Evolutionary conservation across 92 coral and sea anemone genomes (phyloP), one percentile per base, ranked within the genome.

Genomic region (Porites lobata): DNA sequence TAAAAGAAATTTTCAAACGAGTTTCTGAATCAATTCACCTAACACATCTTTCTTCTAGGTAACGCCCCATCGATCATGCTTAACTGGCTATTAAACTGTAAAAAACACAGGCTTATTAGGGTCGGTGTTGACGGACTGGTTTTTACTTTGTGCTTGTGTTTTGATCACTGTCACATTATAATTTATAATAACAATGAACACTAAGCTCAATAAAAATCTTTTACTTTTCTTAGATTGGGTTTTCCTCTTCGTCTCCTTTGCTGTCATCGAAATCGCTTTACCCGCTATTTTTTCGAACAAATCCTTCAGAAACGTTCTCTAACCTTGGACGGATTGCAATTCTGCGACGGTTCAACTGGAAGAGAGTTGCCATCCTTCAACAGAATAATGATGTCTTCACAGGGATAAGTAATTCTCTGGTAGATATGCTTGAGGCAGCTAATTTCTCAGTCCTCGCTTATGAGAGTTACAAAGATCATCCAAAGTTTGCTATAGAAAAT

Each of bases 341-440:
- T 73, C 69, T 93, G 38, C 85, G 86, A 61, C 85, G 96, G 43
- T 93, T 93, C 84, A 90, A 86, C 43, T 93, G 96, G 96, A 90
- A 90, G 71, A 87, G 77, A 83, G 96, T 93, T 20, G 93, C 96
- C 26, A 93, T 93, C 29, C 59, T 93, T 6, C 96, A 93, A 56
- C 90, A 90, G 83, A 93, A 93, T 87, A 93, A 93, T 70, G 96
- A 93, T 83, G 96, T 86, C 52, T 93, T 93, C 73, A 93, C 96
- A 9, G 96, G 96, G 43, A 93, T 93, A 19, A 90, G 89, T 6
- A 90, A 93, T 69, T 93, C 96, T 52, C 78, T 93, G 17, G 96
- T 86, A 11, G 93, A 87, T n/a, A 73, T 90, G 14, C 85, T 93
- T 17, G 81, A 83, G 64, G 77, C 78, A 9, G 81, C 82, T 50